These are phyloP conservation scores for Pentamera pediparva DNA, from an alignment of 53 echinoderm and acorn worm genomes.

Conservation along the genomic window DNA sequence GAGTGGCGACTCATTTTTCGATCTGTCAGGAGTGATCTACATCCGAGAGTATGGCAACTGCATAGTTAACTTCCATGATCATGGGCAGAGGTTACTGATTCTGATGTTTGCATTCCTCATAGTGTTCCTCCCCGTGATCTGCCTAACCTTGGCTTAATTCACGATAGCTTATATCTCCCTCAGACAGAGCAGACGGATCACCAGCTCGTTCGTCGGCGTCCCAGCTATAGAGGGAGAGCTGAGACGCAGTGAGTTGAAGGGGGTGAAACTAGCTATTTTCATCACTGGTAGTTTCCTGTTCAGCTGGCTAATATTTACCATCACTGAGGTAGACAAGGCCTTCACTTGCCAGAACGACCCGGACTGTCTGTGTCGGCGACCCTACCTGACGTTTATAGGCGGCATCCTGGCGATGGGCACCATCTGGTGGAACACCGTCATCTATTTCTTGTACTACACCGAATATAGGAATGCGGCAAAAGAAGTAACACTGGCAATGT, in stretches of 20 bases:
- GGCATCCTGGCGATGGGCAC: not conserved
- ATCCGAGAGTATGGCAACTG: not conserved
- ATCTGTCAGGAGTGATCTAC: not conserved
- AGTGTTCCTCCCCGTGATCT: not conserved
- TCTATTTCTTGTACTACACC: not conserved
- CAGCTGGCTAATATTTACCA: not conserved
- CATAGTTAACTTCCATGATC: not conserved
- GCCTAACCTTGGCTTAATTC: not conserved
- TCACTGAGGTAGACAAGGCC: not conserved
- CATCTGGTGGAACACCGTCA: not conserved
- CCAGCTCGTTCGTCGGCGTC: not conserved
- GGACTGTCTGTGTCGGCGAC: no score
- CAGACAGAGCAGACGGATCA: not conserved
- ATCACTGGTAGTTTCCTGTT: not conserved
- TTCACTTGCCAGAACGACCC: not conserved
- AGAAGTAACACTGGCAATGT: no score
- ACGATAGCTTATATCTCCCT: not conserved
- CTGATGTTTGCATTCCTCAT: not conserved
- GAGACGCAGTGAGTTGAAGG: slow-evolving; percentile 1
- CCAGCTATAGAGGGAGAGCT: not conserved
- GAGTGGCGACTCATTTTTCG: not conserved
- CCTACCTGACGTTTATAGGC: no score
- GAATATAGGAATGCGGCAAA: not conserved
- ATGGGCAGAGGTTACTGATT: not conserved
- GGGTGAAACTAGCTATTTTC: not conserved